These are phyloP conservation scores for Pterostichus niger DNA, from an alignment of 2,888 invertebrate species.

Conservation along the genomic window DNA sequence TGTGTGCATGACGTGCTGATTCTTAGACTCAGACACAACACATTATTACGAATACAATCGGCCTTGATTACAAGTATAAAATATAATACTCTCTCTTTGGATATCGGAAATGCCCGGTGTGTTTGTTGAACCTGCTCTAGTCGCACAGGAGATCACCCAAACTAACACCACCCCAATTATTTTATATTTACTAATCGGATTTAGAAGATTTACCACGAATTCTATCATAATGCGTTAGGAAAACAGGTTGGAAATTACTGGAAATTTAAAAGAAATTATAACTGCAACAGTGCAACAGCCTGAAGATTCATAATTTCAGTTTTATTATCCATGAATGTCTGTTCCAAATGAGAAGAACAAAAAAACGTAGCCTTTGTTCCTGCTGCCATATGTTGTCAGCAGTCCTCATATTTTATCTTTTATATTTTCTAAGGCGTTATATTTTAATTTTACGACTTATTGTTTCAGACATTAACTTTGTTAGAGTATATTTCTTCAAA, in stretches of 20 bases:
- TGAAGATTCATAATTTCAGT: slow-evolving; percentile 39
- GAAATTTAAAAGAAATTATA: not conserved
- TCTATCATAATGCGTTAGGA: not conserved
- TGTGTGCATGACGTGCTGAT: not conserved
- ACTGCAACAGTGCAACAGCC: not conserved
- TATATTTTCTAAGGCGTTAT: slow-evolving; percentile 49
- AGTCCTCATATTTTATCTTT: slow-evolving; percentile 42
- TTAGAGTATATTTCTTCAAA: no score
- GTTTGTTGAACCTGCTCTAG: slow-evolving; percentile 41
- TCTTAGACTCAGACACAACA: slow-evolving; percentile 37
- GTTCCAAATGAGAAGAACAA: slow-evolving; percentile 29
- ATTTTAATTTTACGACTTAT: slow-evolving; percentile 41
- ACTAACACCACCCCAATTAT: not conserved
- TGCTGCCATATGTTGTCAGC: slow-evolving; percentile 43
- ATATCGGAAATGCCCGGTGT: slow-evolving; percentile 25
- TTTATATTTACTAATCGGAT: slow-evolving; percentile 18
- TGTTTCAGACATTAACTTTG: slow-evolving; percentile 15
- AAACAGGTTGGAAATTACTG: not conserved
- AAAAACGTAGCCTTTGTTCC: slow-evolving; percentile 35
- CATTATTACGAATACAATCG: slow-evolving; percentile 18
- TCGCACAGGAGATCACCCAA: not conserved
- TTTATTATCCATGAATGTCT: slow-evolving; percentile 53
- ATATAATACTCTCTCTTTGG: slow-evolving; percentile 23
- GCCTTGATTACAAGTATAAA: slow-evolving; percentile 28
- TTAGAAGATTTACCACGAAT: not conserved